phyloP scores from a whole-genome alignment of 2,888 invertebrate species.

The Coenonympha arcania region DNA sequence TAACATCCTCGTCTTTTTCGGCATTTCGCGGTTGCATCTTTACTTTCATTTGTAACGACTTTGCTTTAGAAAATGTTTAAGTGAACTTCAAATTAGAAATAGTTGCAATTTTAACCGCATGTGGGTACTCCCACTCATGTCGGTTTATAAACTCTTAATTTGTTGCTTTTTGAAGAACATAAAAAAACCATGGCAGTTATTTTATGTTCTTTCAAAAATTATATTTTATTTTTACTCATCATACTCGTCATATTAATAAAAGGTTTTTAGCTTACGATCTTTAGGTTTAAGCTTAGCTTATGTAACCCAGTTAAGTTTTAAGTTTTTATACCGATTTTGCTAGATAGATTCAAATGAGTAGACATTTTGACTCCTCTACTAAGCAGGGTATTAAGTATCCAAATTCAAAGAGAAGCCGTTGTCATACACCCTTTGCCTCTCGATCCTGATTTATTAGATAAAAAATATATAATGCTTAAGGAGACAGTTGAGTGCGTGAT shows the following conservation, averaged over 20 bases:
- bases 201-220: too few relatives aligned
- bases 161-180: conserved; percentile 4
- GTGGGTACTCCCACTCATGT: conserved; percentile 13
- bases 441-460: conserved; percentile 39
- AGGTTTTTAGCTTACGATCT: too few relatives aligned
- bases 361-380: not conserved
- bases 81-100: conserved; percentile 23
- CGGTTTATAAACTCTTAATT: conserved; percentile 5
- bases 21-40: conserved; percentile 43
- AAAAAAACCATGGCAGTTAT: too few relatives aligned
- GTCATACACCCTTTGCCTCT: conserved; percentile 34
- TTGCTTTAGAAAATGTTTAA: conserved; percentile 19
- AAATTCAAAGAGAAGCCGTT: conserved; percentile 11
- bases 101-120: conserved; percentile 29
- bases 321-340: not conserved
- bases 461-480: conserved; percentile 48
- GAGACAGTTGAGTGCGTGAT: conserved; percentile 49
- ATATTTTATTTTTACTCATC: too few relatives aligned
- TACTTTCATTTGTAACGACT: conserved; percentile 19
- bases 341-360: not conserved
- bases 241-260: too few relatives aligned
- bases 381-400: not conserved
- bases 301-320: too few relatives aligned
- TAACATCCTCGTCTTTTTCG: conserved; percentile 46
- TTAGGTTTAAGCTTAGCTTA: too few relatives aligned